Evolutionary conservation across 2,888 invertebrate genomes (phyloP).

Genomic region (Heliothis peltigera): DNA sequence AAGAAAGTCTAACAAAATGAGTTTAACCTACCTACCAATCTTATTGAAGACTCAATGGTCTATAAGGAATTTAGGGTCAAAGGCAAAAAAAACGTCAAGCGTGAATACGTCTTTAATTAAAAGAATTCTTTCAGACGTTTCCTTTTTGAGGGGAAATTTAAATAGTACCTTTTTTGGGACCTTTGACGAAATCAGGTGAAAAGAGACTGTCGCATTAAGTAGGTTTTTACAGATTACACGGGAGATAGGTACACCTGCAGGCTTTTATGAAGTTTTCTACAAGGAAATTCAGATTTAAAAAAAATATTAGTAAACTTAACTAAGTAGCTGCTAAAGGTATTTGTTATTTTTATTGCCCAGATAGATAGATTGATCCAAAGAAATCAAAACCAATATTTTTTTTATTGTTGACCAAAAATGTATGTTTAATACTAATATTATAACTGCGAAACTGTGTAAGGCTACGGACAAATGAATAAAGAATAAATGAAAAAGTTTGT

Average conservation of each 20-base stretch:
- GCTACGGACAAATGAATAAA: too few relatives aligned
- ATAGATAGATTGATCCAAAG: too few relatives aligned
- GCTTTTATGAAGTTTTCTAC: slow-evolving; percentile 19
- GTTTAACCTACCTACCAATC: slow-evolving; percentile 12
- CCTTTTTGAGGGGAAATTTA: slow-evolving; percentile 36
- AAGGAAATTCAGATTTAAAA: slow-evolving; percentile 1
- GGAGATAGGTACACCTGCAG: slow-evolving; percentile 21
- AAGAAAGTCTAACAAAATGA: slow-evolving; percentile 8
- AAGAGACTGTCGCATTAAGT: slow-evolving; percentile 24
- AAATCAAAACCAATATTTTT: too few relatives aligned
- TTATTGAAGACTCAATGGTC: slow-evolving; percentile 14
- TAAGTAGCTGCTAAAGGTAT: too few relatives aligned
- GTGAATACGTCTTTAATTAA: slow-evolving; percentile 58
- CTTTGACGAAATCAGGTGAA: slow-evolving; percentile 48
- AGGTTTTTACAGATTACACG: slow-evolving; percentile 21
- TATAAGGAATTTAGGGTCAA: slow-evolving; percentile 46
- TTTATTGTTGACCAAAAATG: too few relatives aligned
- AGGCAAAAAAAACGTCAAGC: slow-evolving; percentile 39
- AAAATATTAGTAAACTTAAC: too few relatives aligned
- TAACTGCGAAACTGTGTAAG: too few relatives aligned
- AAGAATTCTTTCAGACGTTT: slow-evolving; percentile 43
- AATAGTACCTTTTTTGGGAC: slow-evolving; percentile 32
- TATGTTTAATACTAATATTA: too few relatives aligned
- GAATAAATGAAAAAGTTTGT: too few relatives aligned
- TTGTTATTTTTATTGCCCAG: too few relatives aligned